These are phyloP conservation scores for Lasioglossum calceatum DNA, from an alignment of 2,888 invertebrate species.

Conservation along the genomic window DNA sequence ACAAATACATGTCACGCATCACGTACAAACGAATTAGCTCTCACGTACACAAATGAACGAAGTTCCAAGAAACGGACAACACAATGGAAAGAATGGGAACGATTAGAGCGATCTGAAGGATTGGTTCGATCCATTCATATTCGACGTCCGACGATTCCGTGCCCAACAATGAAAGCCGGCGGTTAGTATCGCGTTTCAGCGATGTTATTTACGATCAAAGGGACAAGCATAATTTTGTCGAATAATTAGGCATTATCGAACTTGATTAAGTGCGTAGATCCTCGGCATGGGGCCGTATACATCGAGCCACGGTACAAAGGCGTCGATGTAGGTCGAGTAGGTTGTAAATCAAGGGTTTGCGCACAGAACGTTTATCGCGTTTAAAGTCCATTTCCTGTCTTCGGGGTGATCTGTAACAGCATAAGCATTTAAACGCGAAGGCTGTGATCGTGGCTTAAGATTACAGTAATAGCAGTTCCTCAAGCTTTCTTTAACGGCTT, in stretches of 20 bases:
- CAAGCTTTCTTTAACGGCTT: not conserved
- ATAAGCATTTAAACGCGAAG: constrained; percentile 21
- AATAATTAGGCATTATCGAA: constrained; percentile 45
- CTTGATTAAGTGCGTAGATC: constrained; percentile 32
- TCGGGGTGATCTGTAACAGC: constrained; percentile 36
- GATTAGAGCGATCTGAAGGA: not conserved
- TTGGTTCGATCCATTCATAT: constrained; percentile 25
- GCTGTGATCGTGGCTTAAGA: not conserved
- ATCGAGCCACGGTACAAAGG: constrained; percentile 38
- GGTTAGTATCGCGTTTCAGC: constrained; percentile 22
- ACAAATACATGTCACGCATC: not conserved
- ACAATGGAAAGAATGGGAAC: not conserved
- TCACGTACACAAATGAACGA: not conserved
- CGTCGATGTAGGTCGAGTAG: constrained; percentile 36
- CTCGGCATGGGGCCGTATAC: constrained; percentile 14
- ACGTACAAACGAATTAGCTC: not conserved
- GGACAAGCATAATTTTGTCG: constrained; percentile 48
- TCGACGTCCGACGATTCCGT: not conserved
- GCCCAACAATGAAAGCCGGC: constrained; percentile 15
- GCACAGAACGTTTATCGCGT: constrained; percentile 37
- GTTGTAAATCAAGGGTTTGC: constrained; percentile 43
- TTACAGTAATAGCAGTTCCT: not conserved
- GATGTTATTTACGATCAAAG: constrained; percentile 39
- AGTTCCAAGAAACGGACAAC: not conserved
- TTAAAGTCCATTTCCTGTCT: constrained; percentile 44